A percentile compares a stretch with the other conserved stretches of the same genome.
phyloP scores from a whole-genome alignment of 1,140 invertebrate genomes.

The Oncopodura yosiiana region DNA sequence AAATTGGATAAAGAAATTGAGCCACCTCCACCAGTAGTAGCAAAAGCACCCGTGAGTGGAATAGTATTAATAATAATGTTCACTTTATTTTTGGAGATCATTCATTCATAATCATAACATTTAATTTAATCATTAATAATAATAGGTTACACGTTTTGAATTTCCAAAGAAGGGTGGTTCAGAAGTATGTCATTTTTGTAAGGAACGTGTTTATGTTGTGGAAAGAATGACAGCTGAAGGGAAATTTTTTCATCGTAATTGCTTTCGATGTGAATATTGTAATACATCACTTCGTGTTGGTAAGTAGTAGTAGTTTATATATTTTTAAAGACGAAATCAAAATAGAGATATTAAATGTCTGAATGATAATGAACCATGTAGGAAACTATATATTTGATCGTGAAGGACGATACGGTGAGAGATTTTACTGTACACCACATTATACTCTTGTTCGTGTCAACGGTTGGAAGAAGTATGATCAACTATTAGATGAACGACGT shows the following conservation, averaged over 20 bases:
- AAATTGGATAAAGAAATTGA: slow-evolving; percentile 48
- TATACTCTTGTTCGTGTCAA: slow-evolving; percentile 39
- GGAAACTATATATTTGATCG: slow-evolving; percentile 64
- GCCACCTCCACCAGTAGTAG: no score
- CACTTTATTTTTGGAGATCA: no score
- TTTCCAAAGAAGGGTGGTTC: slow-evolving; percentile 55
- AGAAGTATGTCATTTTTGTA: slow-evolving; percentile 76
- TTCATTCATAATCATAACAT: no score
- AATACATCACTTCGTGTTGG: slow-evolving; percentile 57
- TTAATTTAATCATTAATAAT: no score
- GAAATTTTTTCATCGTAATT: slow-evolving; percentile 73
- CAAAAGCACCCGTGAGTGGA: no score
- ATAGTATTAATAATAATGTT: no score
- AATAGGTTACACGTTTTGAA: slow-evolving; percentile 38
- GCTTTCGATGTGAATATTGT: slow-evolving; percentile 69
- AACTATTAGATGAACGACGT: not conserved
- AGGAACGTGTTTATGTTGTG: slow-evolving; percentile 77
- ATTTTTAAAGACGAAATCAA: not conserved
- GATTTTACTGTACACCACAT: slow-evolving; percentile 74
- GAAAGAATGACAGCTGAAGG: slow-evolving; percentile 76
- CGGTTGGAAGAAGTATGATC: slow-evolving; percentile 34
- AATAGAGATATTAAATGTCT: not conserved
- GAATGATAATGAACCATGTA: slow-evolving; percentile 33
- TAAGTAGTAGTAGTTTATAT: slow-evolving; percentile 41
- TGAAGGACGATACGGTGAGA: slow-evolving; percentile 56